Conservation (phyloP, 2,888 invertebrate genomes). For the Eupithecia pulchellata region DNA sequence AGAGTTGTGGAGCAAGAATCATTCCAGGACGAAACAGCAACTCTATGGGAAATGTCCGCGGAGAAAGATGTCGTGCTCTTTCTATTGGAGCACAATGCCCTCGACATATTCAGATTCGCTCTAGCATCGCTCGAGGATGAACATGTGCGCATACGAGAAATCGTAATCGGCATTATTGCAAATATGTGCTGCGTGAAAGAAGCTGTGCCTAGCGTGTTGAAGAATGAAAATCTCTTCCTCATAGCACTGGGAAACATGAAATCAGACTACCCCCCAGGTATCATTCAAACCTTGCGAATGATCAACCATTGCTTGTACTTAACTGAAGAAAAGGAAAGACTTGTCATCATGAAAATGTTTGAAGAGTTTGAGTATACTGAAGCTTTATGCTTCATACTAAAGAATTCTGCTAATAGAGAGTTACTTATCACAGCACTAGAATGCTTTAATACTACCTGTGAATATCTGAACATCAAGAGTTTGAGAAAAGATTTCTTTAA, state of each 20-base stretch:
- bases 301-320: constrained; percentile 84
- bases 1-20: constrained; percentile 85
- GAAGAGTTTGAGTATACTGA: constrained; percentile 80
- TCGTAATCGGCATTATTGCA: constrained; percentile 92
- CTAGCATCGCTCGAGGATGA: constrained; percentile 85
- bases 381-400: constrained; percentile 89
- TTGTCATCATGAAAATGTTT: constrained; percentile 79
- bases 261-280: constrained; percentile 88
- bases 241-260: constrained; percentile 84
- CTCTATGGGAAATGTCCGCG: constrained; percentile 94
- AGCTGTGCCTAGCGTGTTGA: constrained; percentile 84
- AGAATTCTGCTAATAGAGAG: constrained; percentile 89
- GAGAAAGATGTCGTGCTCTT: constrained; percentile 91
- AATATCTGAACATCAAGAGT: constrained; percentile 68
- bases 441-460: constrained; percentile 84
- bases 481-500: constrained; percentile 64
- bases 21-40: constrained; percentile 90
- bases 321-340: constrained; percentile 70
- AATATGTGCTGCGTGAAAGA: constrained; percentile 91
- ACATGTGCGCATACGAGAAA: constrained; percentile 89
- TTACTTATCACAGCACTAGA: constrained; percentile 86
- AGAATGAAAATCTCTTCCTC: constrained; percentile 84
- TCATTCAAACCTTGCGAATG: constrained; percentile 90
- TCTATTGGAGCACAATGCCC: constrained; percentile 88
- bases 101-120: constrained; percentile 87